These are phyloP conservation scores for Parnassius apollo DNA, from an alignment of 2,888 invertebrate species.

Conservation along the genomic window DNA sequence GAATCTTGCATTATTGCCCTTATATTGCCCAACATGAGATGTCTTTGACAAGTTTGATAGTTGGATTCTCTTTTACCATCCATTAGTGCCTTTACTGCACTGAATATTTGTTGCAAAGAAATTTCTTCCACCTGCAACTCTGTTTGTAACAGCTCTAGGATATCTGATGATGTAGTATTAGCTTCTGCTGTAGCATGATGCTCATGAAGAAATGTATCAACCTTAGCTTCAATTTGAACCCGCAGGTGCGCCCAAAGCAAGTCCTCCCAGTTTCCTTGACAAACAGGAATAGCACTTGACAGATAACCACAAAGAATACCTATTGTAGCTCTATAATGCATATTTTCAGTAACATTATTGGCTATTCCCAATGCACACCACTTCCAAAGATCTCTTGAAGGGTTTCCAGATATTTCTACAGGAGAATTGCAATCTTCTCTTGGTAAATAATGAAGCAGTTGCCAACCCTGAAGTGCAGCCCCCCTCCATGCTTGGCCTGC, in stretches of 20 bases:
- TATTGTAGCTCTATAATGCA: constrained; percentile 84
- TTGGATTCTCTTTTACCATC: constrained; percentile 83
- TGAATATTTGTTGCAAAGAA: constrained; percentile 67
- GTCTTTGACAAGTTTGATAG: constrained; percentile 90
- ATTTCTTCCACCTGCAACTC: constrained; percentile 63
- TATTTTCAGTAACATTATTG: constrained; percentile 77
- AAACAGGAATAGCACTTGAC: constrained; percentile 86
- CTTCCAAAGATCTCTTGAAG: constrained; percentile 90
- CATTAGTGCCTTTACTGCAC: constrained; percentile 69
- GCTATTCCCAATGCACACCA: constrained; percentile 85
- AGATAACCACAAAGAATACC: constrained; percentile 92
- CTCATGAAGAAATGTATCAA: constrained; percentile 84
- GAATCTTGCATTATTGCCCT: constrained; percentile 86
- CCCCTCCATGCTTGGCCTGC: constrained; percentile 96
- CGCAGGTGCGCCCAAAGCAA: constrained; percentile 93
- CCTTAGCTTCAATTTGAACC: constrained; percentile 90
- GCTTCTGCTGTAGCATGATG: constrained; percentile 72
- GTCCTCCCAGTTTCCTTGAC: constrained; percentile 92
- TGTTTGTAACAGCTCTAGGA: constrained; percentile 63
- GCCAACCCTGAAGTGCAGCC: constrained; percentile 94
- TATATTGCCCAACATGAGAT: constrained; percentile 91
- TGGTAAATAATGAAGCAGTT: constrained; percentile 92
- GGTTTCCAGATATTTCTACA: constrained; percentile 89
- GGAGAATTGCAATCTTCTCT: constrained; percentile 73
- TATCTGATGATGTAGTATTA: constrained; percentile 63